Conservation (phyloP, 30 jellyfish, hydroid and myxozoan genomes). For the Turritopsis dohrnii region DNA sequence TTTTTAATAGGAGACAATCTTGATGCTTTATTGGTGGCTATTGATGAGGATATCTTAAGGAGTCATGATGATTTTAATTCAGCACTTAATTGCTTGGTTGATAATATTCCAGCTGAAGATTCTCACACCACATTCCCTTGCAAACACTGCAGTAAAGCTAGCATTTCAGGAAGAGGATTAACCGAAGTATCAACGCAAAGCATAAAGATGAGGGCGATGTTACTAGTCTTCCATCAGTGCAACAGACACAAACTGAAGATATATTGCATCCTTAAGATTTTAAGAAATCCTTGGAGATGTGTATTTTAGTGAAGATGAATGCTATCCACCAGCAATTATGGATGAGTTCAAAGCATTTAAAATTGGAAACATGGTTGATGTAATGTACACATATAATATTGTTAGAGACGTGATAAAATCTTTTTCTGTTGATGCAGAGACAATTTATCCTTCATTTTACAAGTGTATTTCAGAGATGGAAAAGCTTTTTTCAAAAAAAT, state of each 20-base stretch:
- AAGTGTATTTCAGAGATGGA: conserved; percentile 20
- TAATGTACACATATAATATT: background rate
- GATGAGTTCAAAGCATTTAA: conserved; percentile 1
- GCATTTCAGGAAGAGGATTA: conserved; percentile 22
- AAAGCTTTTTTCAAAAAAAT: conserved; percentile 11
- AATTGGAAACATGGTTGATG: background rate
- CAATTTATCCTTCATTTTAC: conserved; percentile 29
- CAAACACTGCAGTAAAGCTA: no score
- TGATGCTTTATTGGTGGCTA: no score
- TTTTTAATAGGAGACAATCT: no score
- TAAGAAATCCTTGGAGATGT: background rate
- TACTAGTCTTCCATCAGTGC: background rate
- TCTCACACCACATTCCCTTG: no score
- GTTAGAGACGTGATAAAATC: conserved; percentile 26
- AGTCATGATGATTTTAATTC: no score
- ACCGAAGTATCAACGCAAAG: conserved; percentile 17
- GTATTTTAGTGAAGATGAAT: conserved; percentile 16
- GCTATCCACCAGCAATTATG: background rate
- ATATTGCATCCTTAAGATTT: background rate
- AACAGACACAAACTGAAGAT: conserved; percentile 1
- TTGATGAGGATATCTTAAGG: no score
- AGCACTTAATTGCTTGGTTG: no score
- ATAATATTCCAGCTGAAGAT: no score
- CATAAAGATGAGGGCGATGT: conserved; percentile 11
- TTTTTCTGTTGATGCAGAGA: conserved; percentile 57